Conservation (phyloP, 2,888 invertebrate species). For the Dichetophora obliterata region DNA sequence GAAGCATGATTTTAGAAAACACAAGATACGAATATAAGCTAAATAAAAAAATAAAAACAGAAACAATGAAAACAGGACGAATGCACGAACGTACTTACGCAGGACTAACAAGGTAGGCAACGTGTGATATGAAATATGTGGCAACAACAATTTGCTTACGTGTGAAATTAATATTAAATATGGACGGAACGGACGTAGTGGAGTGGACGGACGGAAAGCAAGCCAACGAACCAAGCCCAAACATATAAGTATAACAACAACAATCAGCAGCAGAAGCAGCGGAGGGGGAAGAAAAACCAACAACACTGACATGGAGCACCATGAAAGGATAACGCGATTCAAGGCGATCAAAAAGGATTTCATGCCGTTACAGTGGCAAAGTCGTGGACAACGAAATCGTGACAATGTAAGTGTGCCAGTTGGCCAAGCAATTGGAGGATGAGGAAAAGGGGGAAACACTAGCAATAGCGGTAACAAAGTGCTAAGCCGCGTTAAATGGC, state of each 20-base stretch:
- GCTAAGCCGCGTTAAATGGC: slow-evolving; percentile 35
- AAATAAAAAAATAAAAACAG: neutral
- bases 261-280: neutral
- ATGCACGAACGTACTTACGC: neutral
- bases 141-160: slow-evolving; percentile 31
- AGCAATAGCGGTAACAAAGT: slow-evolving; percentile 3
- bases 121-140: slow-evolving; percentile 1
- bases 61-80: neutral
- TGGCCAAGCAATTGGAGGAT: neutral
- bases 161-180: slow-evolving; percentile 35
- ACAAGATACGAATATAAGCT: neutral
- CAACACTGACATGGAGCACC: slow-evolving; percentile 17
- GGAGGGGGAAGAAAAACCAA: neutral
- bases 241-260: neutral
- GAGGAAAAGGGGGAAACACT: neutral
- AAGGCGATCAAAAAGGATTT: neutral
- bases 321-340: slow-evolving; percentile 26
- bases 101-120: neutral
- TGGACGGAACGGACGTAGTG: neutral
- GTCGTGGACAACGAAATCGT: neutral
- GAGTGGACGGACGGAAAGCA: neutral
- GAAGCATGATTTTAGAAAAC: neutral
- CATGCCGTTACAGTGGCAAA: neutral
- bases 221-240: neutral
- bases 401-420: neutral